phyloP scores from a whole-genome alignment of 2,888 invertebrate species.

The Diogma glabrata region DNA sequence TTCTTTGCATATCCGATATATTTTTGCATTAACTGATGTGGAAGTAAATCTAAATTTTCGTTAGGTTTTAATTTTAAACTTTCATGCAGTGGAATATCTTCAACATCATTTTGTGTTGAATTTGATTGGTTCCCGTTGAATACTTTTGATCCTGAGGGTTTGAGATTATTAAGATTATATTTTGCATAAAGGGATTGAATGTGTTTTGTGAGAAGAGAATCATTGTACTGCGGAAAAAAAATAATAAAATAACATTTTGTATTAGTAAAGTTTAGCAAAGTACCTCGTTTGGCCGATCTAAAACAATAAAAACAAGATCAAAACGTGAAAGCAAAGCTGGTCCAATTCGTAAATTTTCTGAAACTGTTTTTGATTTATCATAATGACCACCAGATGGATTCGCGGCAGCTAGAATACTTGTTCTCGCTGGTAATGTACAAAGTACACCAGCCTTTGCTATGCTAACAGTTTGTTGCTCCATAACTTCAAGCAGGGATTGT shows the following conservation, averaged over 20 bases:
- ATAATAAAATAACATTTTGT: too few species aligned
- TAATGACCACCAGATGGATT: constrained; percentile 87
- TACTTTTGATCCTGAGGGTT: constrained; percentile 31
- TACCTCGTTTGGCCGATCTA: constrained; percentile 70
- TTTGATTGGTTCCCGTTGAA: constrained; percentile 26
- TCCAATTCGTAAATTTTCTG: constrained; percentile 80
- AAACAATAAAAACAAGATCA: constrained; percentile 81
- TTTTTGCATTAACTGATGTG: constrained; percentile 67
- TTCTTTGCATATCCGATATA: constrained; percentile 79
- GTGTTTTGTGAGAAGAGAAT: constrained; percentile 39
- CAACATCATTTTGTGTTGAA: too few species aligned
- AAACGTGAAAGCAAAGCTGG: constrained; percentile 81
- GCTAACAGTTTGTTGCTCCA: constrained; percentile 88
- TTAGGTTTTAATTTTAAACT: constrained; percentile 36
- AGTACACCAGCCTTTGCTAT: constrained; percentile 84
- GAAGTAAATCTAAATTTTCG: constrained; percentile 58
- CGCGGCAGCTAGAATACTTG: constrained; percentile 83
- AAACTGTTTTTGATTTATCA: constrained; percentile 72
- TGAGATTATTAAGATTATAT: constrained; percentile 34
- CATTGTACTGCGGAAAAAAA: too few species aligned
- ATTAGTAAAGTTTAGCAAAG: too few species aligned
- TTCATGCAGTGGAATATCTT: constrained; percentile 14
- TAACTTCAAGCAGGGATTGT: constrained; percentile 77
- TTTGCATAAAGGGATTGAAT: constrained; percentile 59
- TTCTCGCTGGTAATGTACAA: constrained; percentile 67